Base-by-base conservation (phyloP, 37 sponge, comb jelly and placozoan genomes). In the Oopsacas minuta region DNA sequence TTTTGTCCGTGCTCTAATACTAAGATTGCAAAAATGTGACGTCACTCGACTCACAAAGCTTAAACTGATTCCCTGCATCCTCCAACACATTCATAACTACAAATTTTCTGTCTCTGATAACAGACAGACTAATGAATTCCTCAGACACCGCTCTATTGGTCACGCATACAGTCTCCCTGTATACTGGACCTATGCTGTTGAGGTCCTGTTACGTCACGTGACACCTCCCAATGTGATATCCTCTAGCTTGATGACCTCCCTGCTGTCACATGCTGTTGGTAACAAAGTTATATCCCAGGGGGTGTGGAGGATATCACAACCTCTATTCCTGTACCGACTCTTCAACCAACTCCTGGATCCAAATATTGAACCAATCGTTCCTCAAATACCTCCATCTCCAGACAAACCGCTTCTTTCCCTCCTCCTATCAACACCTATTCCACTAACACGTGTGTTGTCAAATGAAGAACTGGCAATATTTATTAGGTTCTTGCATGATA, bases 281-380 rank as follows among this genome's bases (percentile, higher is more conserved):
- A 61, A 61, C 75, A 10, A 34, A n/a, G 75, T 61, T 3, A 20
- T 61, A 25, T 10, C 75, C 75, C 75, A 34, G 32, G 75, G 75
- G 28, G 75, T 61, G 75, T 3, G 30, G 75, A 61, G 28, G 75
- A 5, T 61, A 34, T 61, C 75, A 5, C 20, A n/a, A 25, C 75
- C 75, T 10, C 75, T 61, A 25, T 61, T 61, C 75, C 75, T 61
- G 1, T 61, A 61, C 75, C 75, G 75, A 34, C 75, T 61, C 75
- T n/a, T 61, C 75, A 32, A 61, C 75, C 75, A n/a, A 5, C 75
- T 61, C 32, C 75, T 61, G 75, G 22, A 12, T 34, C 75, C 75
- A 34, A 34, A 3, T n/a, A 34, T 12, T 25, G 28, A 10, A 7
- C 7, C 75, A 5, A n/a, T 61, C 7, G 1, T 12, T 3, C 75